Evolutionary conservation across 1,140 invertebrate genomes (phyloP).

Genomic region (Paraescarpia echinospica): DNA sequence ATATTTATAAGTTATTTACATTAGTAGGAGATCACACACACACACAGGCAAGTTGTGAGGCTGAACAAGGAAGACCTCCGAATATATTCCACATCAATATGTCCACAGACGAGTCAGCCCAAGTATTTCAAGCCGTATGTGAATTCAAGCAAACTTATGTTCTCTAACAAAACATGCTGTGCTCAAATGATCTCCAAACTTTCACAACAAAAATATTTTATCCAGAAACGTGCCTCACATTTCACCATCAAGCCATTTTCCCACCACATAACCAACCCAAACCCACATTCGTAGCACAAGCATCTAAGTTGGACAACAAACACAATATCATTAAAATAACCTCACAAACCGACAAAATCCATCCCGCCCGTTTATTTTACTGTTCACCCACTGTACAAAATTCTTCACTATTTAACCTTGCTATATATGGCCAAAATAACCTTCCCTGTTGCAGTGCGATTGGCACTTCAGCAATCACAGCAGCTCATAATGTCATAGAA

Average conservation of each 20-base stretch:
- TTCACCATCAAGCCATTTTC: neutral
- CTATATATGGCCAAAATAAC: neutral
- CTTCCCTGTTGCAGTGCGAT: neutral
- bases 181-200: neutral
- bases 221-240: neutral
- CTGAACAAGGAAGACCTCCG: neutral
- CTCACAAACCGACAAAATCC: too few relatives aligned
- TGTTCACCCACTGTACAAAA: neutral
- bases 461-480: neutral
- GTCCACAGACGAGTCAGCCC: neutral
- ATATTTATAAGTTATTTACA: slow-evolving; percentile 7
- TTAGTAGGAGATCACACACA: neutral
- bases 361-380: neutral
- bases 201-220: neutral
- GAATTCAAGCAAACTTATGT: neutral
- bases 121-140: neutral
- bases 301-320: neutral
- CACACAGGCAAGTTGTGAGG: neutral
- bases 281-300: neutral
- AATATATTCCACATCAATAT: neutral
- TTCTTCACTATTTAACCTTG: neutral
- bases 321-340: neutral
- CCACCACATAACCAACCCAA: neutral
- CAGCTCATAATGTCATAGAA: neutral
- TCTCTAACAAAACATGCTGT: neutral